phyloP scores from a whole-genome alignment of 1,140 invertebrate species.

The Ips nitidus region DNA sequence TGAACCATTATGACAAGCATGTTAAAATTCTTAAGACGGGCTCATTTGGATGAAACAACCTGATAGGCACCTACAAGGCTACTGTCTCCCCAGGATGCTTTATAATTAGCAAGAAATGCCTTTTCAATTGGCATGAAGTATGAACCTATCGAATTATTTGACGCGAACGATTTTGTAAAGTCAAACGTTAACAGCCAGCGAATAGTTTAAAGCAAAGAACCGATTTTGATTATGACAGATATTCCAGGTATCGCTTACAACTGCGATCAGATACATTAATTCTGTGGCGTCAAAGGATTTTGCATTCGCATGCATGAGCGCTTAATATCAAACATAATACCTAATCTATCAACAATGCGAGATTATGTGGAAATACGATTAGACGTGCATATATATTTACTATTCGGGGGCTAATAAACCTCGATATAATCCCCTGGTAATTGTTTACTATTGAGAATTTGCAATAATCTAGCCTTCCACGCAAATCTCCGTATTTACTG shows the following conservation, averaged over 20 bases:
- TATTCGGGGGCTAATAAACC: slow-evolving; percentile 30
- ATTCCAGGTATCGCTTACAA: slow-evolving; percentile 20
- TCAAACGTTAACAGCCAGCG: slow-evolving; percentile 12
- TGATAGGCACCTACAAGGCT: slow-evolving; percentile 30
- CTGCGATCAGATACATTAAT: slow-evolving; percentile 22
- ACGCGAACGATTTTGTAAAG: slow-evolving; percentile 33
- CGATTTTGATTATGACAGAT: slow-evolving; percentile 28
- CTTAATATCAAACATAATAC: slow-evolving; percentile 25
- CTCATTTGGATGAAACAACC: slow-evolving; percentile 25
- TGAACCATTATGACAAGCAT: neutral
- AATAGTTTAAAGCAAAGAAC: slow-evolving; percentile 13
- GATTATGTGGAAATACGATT: slow-evolving; percentile 34
- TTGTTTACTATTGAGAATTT: slow-evolving; percentile 34
- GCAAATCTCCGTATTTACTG: slow-evolving; percentile 19
- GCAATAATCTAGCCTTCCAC: slow-evolving; percentile 23
- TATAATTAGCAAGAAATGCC: slow-evolving; percentile 27
- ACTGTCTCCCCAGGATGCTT: slow-evolving; percentile 30
- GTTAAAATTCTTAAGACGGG: slow-evolving; percentile 15
- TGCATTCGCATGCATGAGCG: slow-evolving; percentile 21
- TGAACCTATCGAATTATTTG: slow-evolving; percentile 25
- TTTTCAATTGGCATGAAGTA: slow-evolving; percentile 22
- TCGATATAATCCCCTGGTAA: slow-evolving; percentile 27
- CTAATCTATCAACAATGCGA: slow-evolving; percentile 36
- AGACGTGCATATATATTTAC: slow-evolving; percentile 35
- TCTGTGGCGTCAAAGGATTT: slow-evolving; percentile 31